A percentile compares a stretch with the other conserved stretches of the same genome.
phyloP scores from a whole-genome alignment of 2,113 vertebrate species.

The Pseudopipra pipra region DNA sequence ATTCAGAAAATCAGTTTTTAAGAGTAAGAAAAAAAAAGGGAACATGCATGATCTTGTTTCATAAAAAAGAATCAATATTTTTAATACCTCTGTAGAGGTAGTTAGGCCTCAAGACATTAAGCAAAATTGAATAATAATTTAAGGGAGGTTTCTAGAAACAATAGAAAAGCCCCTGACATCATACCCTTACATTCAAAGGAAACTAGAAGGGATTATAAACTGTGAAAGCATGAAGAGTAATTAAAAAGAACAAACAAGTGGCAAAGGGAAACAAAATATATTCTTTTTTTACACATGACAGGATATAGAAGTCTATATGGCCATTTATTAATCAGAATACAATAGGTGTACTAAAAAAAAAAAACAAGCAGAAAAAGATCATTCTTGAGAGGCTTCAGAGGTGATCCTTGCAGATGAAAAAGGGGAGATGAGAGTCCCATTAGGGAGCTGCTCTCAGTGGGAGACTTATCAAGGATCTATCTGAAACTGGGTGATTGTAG shows the following conservation, averaged over 20 bases:
- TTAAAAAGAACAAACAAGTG: not conserved
- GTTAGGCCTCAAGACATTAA: not conserved
- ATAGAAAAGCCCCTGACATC: not conserved
- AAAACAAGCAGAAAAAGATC: not conserved
- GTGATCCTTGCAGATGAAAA: not conserved
- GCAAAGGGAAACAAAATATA: not conserved
- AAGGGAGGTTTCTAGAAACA: not conserved
- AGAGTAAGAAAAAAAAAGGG: not conserved
- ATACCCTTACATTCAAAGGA: not conserved
- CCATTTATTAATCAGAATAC: not conserved
- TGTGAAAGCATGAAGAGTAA: not conserved
- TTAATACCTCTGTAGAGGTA: not conserved
- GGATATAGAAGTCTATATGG: not conserved
- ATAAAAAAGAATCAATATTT: not conserved
- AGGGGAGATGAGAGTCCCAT: not conserved
- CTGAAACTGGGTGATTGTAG: not conserved
- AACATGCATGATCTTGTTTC: not conserved
- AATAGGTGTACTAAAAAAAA: not conserved
- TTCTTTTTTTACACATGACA: not conserved
- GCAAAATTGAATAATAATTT: not conserved
- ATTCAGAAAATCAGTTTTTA: not conserved
- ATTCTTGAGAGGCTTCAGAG: not conserved
- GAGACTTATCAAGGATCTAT: not conserved
- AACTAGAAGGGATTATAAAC: not conserved
- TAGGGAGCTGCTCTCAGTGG: not conserved